Conservation (phyloP, 2,797 vertebrate genomes). For the Gadopsis marmoratus region DNA sequence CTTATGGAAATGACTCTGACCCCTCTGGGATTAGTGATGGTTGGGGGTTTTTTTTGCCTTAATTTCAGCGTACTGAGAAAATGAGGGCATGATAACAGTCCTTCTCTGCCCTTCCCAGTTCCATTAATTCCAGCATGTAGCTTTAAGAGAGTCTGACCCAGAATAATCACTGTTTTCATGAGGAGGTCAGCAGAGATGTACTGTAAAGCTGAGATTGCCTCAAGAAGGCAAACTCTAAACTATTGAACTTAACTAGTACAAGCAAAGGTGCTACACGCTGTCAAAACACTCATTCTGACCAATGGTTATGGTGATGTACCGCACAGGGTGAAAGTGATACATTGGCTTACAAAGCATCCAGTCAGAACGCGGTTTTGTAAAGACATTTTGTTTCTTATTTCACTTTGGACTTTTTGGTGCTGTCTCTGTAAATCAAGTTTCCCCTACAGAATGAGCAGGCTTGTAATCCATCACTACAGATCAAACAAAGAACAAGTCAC, state of each 20-base stretch:
- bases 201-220: slow-evolving; percentile 56
- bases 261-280: slow-evolving; percentile 30
- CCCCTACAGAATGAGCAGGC: neutral
- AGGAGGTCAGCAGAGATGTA: slow-evolving; percentile 69
- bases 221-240: slow-evolving; percentile 59
- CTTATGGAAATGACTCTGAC: slow-evolving; percentile 42
- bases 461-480: neutral
- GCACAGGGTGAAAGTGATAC: neutral
- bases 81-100: slow-evolving; percentile 60
- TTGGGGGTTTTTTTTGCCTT: slow-evolving; percentile 29
- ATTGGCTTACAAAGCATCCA: neutral
- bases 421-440: neutral
- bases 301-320: neutral
- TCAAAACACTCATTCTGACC: slow-evolving; percentile 22
- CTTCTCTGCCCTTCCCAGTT: slow-evolving; percentile 63
- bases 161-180: slow-evolving; percentile 80
- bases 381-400: neutral
- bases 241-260: slow-evolving; percentile 51
- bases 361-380: neutral
- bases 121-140: slow-evolving; percentile 70
- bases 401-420: neutral
- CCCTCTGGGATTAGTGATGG: slow-evolving; percentile 35
- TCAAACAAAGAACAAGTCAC: neutral
- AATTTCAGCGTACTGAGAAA: slow-evolving; percentile 39
- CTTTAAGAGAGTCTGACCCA: slow-evolving; percentile 80